These are phyloP conservation scores for Nothoprocta pentlandii DNA, from an alignment of 2,113 vertebrate genomes.

Conservation along the genomic window DNA sequence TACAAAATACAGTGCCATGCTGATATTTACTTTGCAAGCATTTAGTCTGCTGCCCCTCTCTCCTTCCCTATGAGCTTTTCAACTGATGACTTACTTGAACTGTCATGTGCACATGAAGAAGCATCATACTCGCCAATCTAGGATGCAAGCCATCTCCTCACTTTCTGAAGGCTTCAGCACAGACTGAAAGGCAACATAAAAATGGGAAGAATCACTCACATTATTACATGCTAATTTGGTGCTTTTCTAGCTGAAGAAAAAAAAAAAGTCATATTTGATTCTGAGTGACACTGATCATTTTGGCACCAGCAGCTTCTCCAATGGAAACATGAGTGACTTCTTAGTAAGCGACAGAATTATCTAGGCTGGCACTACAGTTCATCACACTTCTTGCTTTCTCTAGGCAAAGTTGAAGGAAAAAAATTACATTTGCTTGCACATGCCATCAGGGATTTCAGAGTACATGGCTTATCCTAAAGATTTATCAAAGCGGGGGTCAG, in stretches of 20 bases:
- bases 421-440: constrained; percentile 35
- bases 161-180: constrained; percentile 59
- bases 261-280: constrained; percentile 33
- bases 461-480: neutral
- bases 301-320: constrained; percentile 14
- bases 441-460: neutral
- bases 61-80: neutral
- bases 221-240: constrained; percentile 48
- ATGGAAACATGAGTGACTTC: constrained; percentile 37
- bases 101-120: neutral
- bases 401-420: constrained; percentile 42
- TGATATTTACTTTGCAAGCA: constrained; percentile 54
- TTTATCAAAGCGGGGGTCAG: neutral
- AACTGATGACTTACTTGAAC: neutral
- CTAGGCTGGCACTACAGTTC: constrained; percentile 25
- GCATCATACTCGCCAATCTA: constrained; percentile 50
- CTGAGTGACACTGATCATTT: constrained; percentile 17
- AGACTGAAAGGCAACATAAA: constrained; percentile 47
- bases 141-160: constrained; percentile 51
- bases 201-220: constrained; percentile 56
- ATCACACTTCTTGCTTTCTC: constrained; percentile 40
- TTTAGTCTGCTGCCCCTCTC: constrained; percentile 35
- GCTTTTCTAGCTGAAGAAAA: constrained; percentile 53
- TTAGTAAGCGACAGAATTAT: constrained; percentile 18
- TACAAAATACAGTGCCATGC: constrained; percentile 3